Base-by-base conservation (phyloP, 2,888 invertebrate genomes). In the Corythucha ciliata region DNA sequence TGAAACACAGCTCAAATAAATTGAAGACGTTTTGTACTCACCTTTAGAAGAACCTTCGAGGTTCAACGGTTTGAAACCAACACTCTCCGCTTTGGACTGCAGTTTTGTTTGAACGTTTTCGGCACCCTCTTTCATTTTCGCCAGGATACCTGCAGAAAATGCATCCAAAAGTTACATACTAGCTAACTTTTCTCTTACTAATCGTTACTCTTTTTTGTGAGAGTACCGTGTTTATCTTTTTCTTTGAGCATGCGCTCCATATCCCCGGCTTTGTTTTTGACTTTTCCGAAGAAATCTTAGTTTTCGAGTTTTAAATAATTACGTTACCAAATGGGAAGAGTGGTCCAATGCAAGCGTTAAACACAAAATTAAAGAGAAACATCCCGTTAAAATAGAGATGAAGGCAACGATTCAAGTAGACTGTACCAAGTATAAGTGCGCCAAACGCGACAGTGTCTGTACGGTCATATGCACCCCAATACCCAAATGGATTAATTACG, bases 51-150 rank as follows among this genome's bases (percentile, higher is more conserved):
- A 20, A 24, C 48, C 48, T 29, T 55, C 55, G 7, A 49, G 18
- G 34, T 48, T 24, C 25, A 59, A 56, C 3, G 79, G 78, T 60
- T 83, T 84, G 44, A 86, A 71, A 56, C 74, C 74, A 61, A 78
- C 76, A 65, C 84, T 87, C 63, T 93, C 93, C 12, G 90, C 90
- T 68, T 88, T 92, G 1, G 90, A 89, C 71, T 94, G 93, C 53
- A 94, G 78, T 69, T 89, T 90, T 53, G 88, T 89, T 64, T 91
- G 89, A 62, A 93, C 85, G 59, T 80, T 89, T 70, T 94, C 94
- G 0, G 94, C 94, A 42, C 92, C 89, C 68, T 94, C 94, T 74
- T 93, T 94, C 77, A 94, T 88, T 72, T 92, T 93, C 51, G 91
- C 88, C 63, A 96, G 74, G 65, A 93, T 83, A 68, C 89, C 91